phyloP scores from a whole-genome alignment of 2,797 vertebrate species.

The Euphonia xanthogaster region DNA sequence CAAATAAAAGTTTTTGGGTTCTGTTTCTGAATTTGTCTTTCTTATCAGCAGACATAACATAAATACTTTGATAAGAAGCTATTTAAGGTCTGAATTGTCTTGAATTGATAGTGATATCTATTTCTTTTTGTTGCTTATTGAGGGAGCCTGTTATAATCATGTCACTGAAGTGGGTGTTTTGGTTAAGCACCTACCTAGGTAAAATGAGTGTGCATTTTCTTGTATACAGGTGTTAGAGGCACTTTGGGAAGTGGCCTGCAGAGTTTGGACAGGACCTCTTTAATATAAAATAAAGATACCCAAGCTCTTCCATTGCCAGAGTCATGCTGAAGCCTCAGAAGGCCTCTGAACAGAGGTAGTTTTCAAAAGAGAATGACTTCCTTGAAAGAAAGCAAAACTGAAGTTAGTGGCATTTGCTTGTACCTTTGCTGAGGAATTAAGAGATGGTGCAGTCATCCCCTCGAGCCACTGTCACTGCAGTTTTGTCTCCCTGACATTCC shows the following conservation, averaged over 20 bases:
- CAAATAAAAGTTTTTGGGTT: not conserved
- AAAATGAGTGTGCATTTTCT: not conserved
- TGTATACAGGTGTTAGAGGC: not conserved
- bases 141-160: not conserved
- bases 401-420: conserved; percentile 43
- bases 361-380: not conserved
- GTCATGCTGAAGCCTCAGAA: not conserved
- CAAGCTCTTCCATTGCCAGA: not conserved
- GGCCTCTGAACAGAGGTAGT: not conserved
- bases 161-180: not conserved
- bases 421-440: not conserved
- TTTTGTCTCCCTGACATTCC: not conserved
- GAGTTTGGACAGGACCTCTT: not conserved
- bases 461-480: conserved; percentile 41
- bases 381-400: conserved; percentile 28
- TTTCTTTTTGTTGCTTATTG: not conserved
- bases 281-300: not conserved
- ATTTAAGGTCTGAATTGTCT: not conserved
- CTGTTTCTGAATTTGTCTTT: not conserved
- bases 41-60: not conserved
- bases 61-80: not conserved
- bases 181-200: not conserved
- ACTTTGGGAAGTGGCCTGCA: not conserved
- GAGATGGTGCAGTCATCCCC: conserved; percentile 1
- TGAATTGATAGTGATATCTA: not conserved